These are phyloP conservation scores for Drosophila macrothrix DNA, from an alignment of 2,888 invertebrate species.

Conservation along the genomic window DNA sequence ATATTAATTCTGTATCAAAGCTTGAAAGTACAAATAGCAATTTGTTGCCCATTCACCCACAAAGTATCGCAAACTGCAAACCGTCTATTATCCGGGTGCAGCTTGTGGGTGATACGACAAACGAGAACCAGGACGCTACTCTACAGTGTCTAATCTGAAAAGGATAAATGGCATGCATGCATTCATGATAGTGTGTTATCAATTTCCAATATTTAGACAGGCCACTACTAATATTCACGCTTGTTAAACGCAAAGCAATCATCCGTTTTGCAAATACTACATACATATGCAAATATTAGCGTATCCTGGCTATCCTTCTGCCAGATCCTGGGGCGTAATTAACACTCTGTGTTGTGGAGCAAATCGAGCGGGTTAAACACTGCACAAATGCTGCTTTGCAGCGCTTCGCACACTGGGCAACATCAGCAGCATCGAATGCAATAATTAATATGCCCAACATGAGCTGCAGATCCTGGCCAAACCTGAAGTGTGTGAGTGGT, in stretches of 20 bases:
- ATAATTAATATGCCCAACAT: slow-evolving; percentile 79
- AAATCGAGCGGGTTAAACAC: slow-evolving; percentile 74
- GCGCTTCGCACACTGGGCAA: slow-evolving; percentile 15
- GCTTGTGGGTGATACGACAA: slow-evolving; percentile 39
- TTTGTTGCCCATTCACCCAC: slow-evolving; percentile 49
- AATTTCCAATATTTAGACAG: slow-evolving; percentile 76
- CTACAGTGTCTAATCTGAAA: not conserved
- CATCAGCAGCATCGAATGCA: slow-evolving; percentile 50
- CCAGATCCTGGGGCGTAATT: slow-evolving; percentile 56
- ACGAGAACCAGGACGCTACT: slow-evolving; percentile 1
- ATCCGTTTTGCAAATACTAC: slow-evolving; percentile 57
- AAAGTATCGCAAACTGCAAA: slow-evolving; percentile 29
- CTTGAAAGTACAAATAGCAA: slow-evolving; percentile 40
- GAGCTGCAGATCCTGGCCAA: slow-evolving; percentile 30
- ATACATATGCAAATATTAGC: slow-evolving; percentile 12
- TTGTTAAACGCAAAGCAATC: slow-evolving; percentile 67
- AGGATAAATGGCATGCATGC: not conserved
- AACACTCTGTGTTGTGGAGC: slow-evolving; percentile 64
- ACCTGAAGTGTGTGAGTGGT: slow-evolving; percentile 14
- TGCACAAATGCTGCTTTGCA: slow-evolving; percentile 39
- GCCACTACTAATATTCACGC: slow-evolving; percentile 73
- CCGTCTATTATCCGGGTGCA: slow-evolving; percentile 30
- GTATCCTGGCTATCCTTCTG: slow-evolving; percentile 3
- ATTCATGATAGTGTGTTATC: slow-evolving; percentile 52
- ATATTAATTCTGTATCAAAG: not conserved